Conservation (phyloP, 2,113 vertebrate genomes). For the Hyaena hyaena region DNA sequence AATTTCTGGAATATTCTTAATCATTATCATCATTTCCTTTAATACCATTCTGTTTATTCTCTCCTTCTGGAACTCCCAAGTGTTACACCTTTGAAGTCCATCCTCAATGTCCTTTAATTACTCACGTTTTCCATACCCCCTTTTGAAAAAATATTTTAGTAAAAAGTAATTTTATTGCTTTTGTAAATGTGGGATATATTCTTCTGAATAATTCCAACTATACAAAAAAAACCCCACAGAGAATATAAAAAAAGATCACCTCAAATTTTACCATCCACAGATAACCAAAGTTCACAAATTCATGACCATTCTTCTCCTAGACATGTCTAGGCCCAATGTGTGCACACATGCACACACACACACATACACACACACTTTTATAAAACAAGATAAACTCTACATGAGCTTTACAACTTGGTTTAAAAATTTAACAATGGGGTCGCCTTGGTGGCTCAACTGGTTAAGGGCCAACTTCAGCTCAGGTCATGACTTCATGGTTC, state of each 20-base stretch:
- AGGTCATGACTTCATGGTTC: too few relatives aligned
- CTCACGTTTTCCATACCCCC: neutral
- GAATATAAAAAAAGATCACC: conserved; percentile 5
- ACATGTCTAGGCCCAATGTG: neutral
- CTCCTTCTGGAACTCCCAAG: neutral
- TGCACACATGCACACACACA: neutral
- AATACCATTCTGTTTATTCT: neutral
- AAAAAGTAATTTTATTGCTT: neutral
- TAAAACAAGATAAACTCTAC: neutral
- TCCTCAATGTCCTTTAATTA: neutral
- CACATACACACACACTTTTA: neutral
- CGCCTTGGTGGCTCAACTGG: too few relatives aligned
- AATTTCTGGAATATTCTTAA: neutral
- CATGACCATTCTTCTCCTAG: neutral
- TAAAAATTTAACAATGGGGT: neutral
- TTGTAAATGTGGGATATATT: neutral
- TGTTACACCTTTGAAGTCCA: neutral
- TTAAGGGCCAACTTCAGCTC: too few relatives aligned
- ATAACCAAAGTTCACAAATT: neutral
- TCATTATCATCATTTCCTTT: neutral
- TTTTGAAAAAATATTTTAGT: neutral
- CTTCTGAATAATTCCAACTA: neutral
- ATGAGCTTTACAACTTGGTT: neutral
- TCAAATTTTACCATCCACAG: neutral
- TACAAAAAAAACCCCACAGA: neutral